phyloP scores from a whole-genome alignment of 2,888 invertebrate species.

The Torymus aiolomorphi region DNA sequence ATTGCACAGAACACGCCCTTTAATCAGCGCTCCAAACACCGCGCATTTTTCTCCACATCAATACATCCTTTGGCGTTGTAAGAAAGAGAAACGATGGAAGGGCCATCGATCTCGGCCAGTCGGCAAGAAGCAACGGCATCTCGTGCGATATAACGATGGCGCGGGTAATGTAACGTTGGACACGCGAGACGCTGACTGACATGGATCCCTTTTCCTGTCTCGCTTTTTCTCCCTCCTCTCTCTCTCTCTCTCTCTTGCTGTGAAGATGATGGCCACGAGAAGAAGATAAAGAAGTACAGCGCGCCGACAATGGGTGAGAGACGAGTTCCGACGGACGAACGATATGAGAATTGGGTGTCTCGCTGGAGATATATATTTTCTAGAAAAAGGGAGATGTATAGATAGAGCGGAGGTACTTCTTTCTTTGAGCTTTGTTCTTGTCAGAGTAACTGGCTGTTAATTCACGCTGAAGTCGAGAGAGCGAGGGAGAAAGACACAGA shows the following conservation, averaged over 20 bases:
- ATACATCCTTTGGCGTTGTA: not conserved
- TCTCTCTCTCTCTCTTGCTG: not conserved
- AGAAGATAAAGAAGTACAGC: slow-evolving; percentile 26
- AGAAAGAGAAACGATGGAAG: not conserved
- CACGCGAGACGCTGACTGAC: not conserved
- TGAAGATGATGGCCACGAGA: slow-evolving; percentile 26
- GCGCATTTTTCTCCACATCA: slow-evolving; percentile 16
- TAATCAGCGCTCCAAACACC: not conserved
- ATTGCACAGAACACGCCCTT: not conserved
- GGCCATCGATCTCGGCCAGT: slow-evolving; percentile 36
- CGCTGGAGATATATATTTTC: slow-evolving; percentile 15
- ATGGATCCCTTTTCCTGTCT: not conserved
- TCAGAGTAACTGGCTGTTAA: slow-evolving; percentile 2
- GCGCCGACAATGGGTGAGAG: not conserved
- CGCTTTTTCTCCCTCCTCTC: too few relatives aligned
- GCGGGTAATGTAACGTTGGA: not conserved
- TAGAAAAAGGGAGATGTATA: too few relatives aligned
- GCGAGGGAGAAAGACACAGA: too few relatives aligned
- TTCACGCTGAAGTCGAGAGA: not conserved
- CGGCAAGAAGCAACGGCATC: not conserved
- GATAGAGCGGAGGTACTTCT: too few relatives aligned
- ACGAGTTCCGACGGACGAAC: not conserved
- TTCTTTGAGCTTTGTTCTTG: not conserved
- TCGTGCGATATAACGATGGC: slow-evolving; percentile 11
- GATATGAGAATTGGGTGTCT: slow-evolving; percentile 36